phyloP scores from a whole-genome alignment of 2,113 vertebrate species.

The Urocitellus parryii region DNA sequence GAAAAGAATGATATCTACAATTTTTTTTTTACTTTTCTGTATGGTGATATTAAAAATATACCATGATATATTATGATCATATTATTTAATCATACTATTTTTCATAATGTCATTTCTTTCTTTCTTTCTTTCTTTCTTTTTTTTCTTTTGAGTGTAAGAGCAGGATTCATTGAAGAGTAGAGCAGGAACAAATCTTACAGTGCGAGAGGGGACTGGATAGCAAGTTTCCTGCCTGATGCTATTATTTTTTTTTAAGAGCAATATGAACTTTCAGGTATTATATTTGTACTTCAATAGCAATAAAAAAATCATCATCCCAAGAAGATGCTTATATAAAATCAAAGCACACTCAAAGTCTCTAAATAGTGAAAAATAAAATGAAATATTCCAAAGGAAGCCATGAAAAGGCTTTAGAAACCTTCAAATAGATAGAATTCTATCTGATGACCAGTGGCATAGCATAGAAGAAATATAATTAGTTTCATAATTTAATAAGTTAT shows the following conservation, averaged over 20 bases:
- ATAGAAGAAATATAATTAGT: background rate
- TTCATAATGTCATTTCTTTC: background rate
- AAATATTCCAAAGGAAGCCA: background rate
- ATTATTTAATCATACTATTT: background rate
- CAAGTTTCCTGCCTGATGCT: no score
- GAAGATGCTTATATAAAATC: background rate
- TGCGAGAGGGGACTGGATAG: no score
- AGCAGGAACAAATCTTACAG: no score
- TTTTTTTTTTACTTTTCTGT: background rate
- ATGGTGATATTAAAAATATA: background rate
- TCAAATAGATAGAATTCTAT: background rate
- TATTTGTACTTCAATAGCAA: background rate
- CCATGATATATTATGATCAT: background rate
- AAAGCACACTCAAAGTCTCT: background rate
- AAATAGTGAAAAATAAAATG: background rate
- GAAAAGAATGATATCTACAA: background rate
- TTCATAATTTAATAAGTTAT: background rate
- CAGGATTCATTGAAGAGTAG: no score
- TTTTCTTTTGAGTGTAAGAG: no score
- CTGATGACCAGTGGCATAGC: background rate
- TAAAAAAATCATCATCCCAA: background rate
- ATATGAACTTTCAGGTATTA: background rate
- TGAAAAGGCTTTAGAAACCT: background rate
- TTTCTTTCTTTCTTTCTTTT: no score
- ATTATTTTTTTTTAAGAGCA: background rate